Percentiles rank a stretch among this genome's conserved stretches.
These are phyloP conservation scores for Eidolon dupreanum DNA, from an alignment of 2,797 vertebrate genomes.

Conservation along the genomic window DNA sequence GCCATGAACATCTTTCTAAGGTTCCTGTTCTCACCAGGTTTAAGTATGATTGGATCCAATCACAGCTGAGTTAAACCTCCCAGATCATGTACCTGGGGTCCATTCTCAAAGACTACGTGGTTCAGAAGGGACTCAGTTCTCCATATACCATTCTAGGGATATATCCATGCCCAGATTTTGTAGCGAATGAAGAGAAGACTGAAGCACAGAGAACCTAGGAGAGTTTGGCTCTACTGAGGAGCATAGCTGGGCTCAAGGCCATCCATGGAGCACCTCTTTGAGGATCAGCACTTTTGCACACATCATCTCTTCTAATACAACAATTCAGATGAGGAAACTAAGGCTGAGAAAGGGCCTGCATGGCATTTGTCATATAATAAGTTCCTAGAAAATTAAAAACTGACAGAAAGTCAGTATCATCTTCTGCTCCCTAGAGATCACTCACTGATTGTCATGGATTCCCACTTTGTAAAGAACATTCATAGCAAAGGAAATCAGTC, in stretches of 20 bases:
- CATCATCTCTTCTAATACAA: neutral
- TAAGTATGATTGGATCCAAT: neutral
- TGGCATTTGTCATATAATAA: neutral
- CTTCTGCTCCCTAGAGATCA: neutral
- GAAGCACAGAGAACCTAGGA: neutral
- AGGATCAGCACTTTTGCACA: neutral
- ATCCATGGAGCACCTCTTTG: rapidly evolving
- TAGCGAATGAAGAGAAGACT: neutral
- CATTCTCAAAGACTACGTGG: neutral
- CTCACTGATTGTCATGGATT: neutral
- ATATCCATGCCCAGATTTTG: neutral
- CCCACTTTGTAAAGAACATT: neutral
- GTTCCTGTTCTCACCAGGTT: neutral
- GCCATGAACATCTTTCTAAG: neutral
- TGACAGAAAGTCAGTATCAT: neutral
- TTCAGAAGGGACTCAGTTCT: neutral
- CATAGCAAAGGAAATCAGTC: neutral
- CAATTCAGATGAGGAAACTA: neutral
- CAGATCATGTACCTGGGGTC: neutral
- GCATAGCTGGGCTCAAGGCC: neutral
- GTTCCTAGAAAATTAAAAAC: neutral
- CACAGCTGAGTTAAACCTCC: neutral
- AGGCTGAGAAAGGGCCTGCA: neutral
- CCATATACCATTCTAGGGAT: neutral
- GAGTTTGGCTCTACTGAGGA: neutral